Conservation (phyloP, 2,113 vertebrate species). For the Motacilla alba region DNA sequence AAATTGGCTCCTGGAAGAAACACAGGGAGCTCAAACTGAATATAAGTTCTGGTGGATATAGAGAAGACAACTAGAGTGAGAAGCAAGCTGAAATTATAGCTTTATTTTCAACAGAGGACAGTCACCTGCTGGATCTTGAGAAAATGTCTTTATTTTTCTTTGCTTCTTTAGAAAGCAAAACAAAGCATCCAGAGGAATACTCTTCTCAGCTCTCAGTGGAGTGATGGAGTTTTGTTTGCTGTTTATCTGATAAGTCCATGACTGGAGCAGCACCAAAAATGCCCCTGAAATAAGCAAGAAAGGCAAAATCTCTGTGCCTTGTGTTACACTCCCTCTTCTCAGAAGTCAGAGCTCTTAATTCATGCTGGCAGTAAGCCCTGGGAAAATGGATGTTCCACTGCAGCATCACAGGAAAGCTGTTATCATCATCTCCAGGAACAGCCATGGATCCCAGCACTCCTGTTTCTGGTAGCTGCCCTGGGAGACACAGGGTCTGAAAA, state of each 20-base stretch:
- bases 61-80: neutral
- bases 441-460: neutral
- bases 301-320: neutral
- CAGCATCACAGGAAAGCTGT: neutral
- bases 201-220: neutral
- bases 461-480: neutral
- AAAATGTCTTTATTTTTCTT: neutral
- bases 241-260: neutral
- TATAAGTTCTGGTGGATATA: neutral
- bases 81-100: neutral
- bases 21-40: neutral
- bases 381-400: neutral
- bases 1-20: slow-evolving; percentile 32
- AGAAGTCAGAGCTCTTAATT: neutral
- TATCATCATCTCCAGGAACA: neutral
- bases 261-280: neutral
- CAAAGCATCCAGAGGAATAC: neutral
- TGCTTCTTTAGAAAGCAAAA: neutral
- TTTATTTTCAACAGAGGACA: neutral
- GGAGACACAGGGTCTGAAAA: neutral
- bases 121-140: neutral
- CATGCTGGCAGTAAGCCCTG: neutral
- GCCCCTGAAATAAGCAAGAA: neutral
- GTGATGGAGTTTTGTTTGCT: neutral
- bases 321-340: neutral